These are phyloP conservation scores for Fulica atra DNA, from an alignment of 2,113 vertebrate species.

Conservation along the genomic window DNA sequence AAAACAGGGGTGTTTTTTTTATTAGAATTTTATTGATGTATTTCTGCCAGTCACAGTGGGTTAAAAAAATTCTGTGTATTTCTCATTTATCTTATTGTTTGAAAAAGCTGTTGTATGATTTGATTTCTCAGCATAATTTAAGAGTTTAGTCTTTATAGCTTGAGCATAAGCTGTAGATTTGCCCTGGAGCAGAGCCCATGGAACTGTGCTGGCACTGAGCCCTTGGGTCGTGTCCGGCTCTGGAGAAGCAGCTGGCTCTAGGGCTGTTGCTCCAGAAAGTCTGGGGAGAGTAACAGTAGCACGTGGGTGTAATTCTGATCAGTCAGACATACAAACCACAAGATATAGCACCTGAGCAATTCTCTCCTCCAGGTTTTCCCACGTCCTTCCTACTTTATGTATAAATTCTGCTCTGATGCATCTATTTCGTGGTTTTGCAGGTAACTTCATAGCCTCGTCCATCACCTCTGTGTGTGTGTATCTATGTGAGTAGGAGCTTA, in stretches of 20 bases:
- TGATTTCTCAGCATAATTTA: too few relatives aligned
- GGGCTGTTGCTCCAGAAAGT: background rate
- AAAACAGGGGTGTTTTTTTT: background rate
- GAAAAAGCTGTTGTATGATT: background rate
- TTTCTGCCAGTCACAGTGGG: background rate
- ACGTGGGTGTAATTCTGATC: background rate
- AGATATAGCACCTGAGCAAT: background rate
- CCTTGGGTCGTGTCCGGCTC: accelerated
- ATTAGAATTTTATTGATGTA: background rate
- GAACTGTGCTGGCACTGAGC: background rate
- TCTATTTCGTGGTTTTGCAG: background rate
- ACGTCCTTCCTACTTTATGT: background rate
- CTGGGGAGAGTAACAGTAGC: background rate
- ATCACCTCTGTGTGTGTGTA: background rate
- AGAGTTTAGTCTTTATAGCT: background rate
- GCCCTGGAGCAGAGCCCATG: background rate
- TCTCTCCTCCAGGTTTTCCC: background rate
- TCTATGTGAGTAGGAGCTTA: background rate
- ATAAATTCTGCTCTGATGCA: background rate
- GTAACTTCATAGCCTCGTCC: background rate
- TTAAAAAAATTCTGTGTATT: background rate
- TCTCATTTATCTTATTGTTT: background rate
- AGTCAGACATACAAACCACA: background rate
- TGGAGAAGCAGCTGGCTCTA: background rate
- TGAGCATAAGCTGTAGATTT: background rate